Base-by-base conservation (phyloP, 2,797 vertebrate species). In the Diglossa cyanea region DNA sequence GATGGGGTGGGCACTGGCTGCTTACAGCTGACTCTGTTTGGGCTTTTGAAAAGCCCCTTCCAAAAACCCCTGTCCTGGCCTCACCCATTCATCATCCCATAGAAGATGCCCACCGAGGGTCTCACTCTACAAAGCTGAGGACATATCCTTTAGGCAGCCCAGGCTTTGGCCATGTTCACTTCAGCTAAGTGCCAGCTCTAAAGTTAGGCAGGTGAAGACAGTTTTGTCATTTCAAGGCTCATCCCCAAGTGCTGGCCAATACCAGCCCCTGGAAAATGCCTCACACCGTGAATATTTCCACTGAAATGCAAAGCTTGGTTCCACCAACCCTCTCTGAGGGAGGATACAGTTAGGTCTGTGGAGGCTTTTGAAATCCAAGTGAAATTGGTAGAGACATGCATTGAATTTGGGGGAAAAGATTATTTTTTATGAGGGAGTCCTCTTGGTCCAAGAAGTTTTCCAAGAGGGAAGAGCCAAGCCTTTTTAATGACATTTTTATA, bases 391-490 rank as follows among this genome's bases (percentile, higher is more conserved):
- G 33, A 72, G 35, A 68, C 14, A 14, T 74, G 26, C 50, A 5
- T 12, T 44, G 26, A 70, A 20, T 61, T 62, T 18, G 4, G 4
- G 13, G 4, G 9, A 37, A 86, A 48, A 65, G 10, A 35, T 45
- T 51, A 2, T 26, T 63, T 87, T 77, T 92, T 28, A 11, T 16
- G 6, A 40, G 15, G 25, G 20, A 75, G 5, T 21, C 19, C 8
- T 65, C 51, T 91, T 13, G 19, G 82, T 92, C 77, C 55, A 79
- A 80, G 31, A 62, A 61, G 33, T 8, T 88, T 90, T 77, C 51
- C 15, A n/a, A 33, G 60, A 89, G 10, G 13, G 9, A 72, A 25
- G 42, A 72, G 28, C 28, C 9, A 7, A 65, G 23, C 7, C 39
- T 80, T 83, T 76, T 61, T 35, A 71, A 35, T 57, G 17, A 33